A percentile compares a stretch with the other conserved stretches of the same genome.
Conservation (phyloP, 2,888 invertebrate species). For the Melieria crassipennis region DNA sequence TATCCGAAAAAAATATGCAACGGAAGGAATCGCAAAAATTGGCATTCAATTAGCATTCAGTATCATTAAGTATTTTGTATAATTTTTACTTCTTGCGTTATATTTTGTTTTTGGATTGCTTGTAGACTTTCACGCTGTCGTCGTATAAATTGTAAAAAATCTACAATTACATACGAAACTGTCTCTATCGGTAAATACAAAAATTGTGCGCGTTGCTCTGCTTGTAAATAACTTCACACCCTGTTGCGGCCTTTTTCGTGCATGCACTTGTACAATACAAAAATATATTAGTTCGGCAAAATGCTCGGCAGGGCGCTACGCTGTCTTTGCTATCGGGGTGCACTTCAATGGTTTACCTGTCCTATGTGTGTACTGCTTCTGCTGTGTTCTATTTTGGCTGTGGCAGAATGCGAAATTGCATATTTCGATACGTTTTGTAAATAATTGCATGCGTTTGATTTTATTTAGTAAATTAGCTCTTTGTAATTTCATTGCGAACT, state of each 20-base stretch:
- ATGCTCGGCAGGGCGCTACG: no score
- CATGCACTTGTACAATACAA: slow-evolving; percentile 10
- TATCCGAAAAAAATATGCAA: slow-evolving; percentile 44
- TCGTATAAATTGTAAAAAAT: not conserved
- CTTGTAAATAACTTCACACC: not conserved
- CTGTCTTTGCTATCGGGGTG: no score
- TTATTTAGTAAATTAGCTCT: no score
- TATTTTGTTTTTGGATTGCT: not conserved
- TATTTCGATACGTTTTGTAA: no score
- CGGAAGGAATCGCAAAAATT: slow-evolving; percentile 50
- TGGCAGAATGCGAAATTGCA: no score
- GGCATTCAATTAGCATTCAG: slow-evolving; percentile 39
- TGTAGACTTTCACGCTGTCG: no score
- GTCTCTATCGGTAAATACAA: not conserved
- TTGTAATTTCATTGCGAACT: no score
- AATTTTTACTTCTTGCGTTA: not conserved
- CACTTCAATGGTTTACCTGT: no score
- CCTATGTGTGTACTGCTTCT: no score
- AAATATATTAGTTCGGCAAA: slow-evolving; percentile 4
- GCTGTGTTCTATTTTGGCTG: no score
- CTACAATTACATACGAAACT: slow-evolving; percentile 11
- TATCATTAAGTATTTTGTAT: not conserved
- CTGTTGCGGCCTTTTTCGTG: slow-evolving; percentile 4
- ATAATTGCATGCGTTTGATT: no score
- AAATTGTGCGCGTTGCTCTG: slow-evolving; percentile 28